phyloP scores from a whole-genome alignment of 2,797 vertebrate species.

The Eospalax fontanierii region DNA sequence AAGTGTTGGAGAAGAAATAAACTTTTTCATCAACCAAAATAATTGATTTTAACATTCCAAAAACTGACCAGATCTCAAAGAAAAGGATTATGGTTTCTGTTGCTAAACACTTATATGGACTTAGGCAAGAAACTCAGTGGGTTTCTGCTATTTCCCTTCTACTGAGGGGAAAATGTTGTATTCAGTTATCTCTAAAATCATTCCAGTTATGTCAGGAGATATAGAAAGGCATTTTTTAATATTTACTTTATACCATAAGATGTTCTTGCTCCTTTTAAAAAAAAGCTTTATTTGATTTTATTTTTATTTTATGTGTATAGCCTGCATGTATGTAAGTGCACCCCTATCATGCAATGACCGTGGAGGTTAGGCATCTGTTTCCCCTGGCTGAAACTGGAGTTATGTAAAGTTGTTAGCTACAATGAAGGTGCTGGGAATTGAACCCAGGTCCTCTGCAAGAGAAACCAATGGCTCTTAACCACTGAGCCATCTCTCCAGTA shows the following conservation, averaged over 20 bases:
- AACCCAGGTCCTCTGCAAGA: too few species aligned
- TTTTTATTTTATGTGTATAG: neutral
- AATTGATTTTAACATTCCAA: neutral
- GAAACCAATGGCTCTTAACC: too few species aligned
- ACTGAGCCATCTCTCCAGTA: too few species aligned
- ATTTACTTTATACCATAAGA: constrained; percentile 21
- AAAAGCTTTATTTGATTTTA: neutral
- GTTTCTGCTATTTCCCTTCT: neutral
- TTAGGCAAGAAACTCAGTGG: neutral
- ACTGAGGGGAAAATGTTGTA: neutral
- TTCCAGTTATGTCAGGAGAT: neutral
- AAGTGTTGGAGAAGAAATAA: constrained; percentile 7
- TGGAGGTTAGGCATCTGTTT: too few species aligned
- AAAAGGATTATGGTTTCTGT: too few species aligned
- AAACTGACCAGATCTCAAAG: neutral
- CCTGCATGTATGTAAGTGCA: too few species aligned
- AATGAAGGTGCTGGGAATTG: too few species aligned
- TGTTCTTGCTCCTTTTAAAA: neutral
- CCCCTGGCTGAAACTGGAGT: too few species aligned
- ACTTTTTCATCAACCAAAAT: neutral
- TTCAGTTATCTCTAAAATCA: constrained; percentile 29
- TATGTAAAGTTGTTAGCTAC: too few species aligned
- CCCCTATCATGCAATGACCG: too few species aligned
- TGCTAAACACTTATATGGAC: neutral
- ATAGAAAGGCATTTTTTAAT: neutral